A percentile compares a stretch with the other conserved stretches of the same genome.
phyloP scores from a whole-genome alignment of 2,113 vertebrate genomes.

The Empidonax alnorum region DNA sequence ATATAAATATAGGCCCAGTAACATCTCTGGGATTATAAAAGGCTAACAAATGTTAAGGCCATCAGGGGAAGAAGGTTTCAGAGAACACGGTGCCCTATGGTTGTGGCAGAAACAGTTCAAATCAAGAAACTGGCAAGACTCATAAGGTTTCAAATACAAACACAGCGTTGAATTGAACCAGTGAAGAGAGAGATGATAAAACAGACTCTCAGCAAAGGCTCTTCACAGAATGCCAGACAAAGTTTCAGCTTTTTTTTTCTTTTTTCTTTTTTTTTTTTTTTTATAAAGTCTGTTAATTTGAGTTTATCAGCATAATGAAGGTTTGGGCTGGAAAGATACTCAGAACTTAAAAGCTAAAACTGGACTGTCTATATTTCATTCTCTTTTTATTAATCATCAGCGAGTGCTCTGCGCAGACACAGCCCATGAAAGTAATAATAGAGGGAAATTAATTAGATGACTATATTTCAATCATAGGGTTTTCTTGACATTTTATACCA shows the following conservation, averaged over 20 bases:
- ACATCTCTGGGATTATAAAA: neutral
- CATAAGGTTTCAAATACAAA: neutral
- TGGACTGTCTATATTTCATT: constrained; percentile 1
- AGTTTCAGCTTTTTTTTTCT: neutral
- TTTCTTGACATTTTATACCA: constrained; percentile 60
- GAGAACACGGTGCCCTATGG: neutral
- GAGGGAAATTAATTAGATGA: constrained; percentile 70
- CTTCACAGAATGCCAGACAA: neutral
- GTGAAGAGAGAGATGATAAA: neutral
- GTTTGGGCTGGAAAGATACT: neutral
- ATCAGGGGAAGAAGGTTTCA: neutral
- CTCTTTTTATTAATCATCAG: constrained; percentile 37
- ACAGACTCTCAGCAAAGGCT: neutral
- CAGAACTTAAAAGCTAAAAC: constrained; percentile 52
- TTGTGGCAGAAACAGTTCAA: neutral
- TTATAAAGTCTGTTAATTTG: neutral
- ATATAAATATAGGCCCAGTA: neutral
- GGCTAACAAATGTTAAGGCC: neutral
- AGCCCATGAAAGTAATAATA: constrained; percentile 51
- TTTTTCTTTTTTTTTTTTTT: neutral
- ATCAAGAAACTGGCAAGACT: neutral
- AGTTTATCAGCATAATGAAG: constrained; percentile 32
- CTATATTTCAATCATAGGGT: constrained; percentile 62
- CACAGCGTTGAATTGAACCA: neutral
- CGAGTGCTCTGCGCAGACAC: neutral